Conservation (phyloP, 2,797 vertebrate species). For the Crenuchus spilurus region DNA sequence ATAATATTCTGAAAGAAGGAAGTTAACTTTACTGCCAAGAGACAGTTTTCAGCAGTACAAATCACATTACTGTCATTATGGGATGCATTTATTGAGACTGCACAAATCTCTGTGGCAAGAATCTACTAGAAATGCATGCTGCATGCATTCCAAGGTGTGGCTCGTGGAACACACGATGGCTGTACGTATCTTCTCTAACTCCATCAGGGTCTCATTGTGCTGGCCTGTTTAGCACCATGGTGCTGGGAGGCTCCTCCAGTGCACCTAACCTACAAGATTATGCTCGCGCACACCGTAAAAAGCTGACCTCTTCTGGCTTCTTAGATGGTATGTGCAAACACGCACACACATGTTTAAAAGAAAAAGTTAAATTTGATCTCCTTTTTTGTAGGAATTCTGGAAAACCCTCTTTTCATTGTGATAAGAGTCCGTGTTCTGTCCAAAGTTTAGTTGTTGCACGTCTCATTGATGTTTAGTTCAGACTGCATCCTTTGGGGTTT, state of each 20-base stretch:
- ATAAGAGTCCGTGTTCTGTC: background rate
- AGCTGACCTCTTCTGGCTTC: slow-evolving; percentile 92
- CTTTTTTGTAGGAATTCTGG: slow-evolving; percentile 63
- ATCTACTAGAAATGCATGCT: slow-evolving; percentile 81
- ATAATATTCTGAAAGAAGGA: too few relatives aligned
- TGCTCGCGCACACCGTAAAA: slow-evolving; percentile 94
- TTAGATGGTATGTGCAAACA: slow-evolving; percentile 93
- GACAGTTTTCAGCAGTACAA: slow-evolving; percentile 53
- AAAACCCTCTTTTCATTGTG: slow-evolving; percentile 31
- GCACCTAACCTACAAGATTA: slow-evolving; percentile 96
- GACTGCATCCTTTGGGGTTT: background rate
- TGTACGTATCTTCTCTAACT: slow-evolving; percentile 92
- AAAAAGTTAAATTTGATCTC: slow-evolving; percentile 51
- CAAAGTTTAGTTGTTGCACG: background rate
- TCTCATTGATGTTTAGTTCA: background rate
- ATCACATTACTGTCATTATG: slow-evolving; percentile 79
- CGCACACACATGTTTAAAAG: slow-evolving; percentile 73
- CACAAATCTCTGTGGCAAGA: slow-evolving; percentile 83
- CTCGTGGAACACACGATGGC: slow-evolving; percentile 86
- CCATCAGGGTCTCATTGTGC: slow-evolving; percentile 93
- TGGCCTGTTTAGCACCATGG: slow-evolving; percentile 92
- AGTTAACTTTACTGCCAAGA: background rate
- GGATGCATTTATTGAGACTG: slow-evolving; percentile 74
- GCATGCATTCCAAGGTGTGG: slow-evolving; percentile 82
- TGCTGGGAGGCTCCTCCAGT: slow-evolving; percentile 92